A percentile compares a stretch with the other conserved stretches of the same genome.
These are phyloP conservation scores for Cladopsammia gracilis DNA, from an alignment of 64 coral and sea anemone genomes.

Conservation along the genomic window DNA sequence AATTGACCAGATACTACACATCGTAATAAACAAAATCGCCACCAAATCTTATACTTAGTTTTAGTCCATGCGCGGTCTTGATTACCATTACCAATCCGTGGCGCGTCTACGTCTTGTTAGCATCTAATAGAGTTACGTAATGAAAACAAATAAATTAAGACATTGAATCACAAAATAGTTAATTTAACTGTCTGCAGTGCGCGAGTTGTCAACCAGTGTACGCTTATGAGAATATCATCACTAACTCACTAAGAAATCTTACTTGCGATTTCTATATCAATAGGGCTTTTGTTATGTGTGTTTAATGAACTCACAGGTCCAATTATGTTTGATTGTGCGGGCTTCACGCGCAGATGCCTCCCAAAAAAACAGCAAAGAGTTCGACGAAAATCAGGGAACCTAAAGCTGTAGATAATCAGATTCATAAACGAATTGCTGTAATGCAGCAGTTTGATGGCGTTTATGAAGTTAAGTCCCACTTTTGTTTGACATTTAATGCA, in stretches of 20 bases:
- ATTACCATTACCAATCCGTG: too few species aligned
- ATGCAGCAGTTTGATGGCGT: slow-evolving; percentile 78
- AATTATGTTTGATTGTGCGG: neutral
- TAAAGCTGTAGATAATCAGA: slow-evolving; percentile 84
- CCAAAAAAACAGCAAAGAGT: slow-evolving; percentile 51
- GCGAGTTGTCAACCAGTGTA: too few species aligned
- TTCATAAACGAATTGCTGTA: slow-evolving; percentile 85
- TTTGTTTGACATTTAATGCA: slow-evolving; percentile 21
- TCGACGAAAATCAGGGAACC: slow-evolving; percentile 79
- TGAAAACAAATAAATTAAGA: too few species aligned
- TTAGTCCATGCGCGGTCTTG: too few species aligned
- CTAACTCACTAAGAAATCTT: neutral
- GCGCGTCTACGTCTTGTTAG: too few species aligned
- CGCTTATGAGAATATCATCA: too few species aligned
- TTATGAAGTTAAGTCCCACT: neutral
- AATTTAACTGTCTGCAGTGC: too few species aligned
- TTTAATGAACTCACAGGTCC: neutral
- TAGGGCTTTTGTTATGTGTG: neutral
- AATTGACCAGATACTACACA: too few species aligned
- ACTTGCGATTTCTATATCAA: neutral
- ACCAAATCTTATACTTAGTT: too few species aligned
- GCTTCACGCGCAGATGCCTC: neutral
- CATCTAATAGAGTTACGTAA: too few species aligned
- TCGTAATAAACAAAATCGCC: too few species aligned
- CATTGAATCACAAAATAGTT: too few species aligned